Conservation (phyloP, 2,113 vertebrate species). For the Poeciliopsis occidentalis region DNA sequence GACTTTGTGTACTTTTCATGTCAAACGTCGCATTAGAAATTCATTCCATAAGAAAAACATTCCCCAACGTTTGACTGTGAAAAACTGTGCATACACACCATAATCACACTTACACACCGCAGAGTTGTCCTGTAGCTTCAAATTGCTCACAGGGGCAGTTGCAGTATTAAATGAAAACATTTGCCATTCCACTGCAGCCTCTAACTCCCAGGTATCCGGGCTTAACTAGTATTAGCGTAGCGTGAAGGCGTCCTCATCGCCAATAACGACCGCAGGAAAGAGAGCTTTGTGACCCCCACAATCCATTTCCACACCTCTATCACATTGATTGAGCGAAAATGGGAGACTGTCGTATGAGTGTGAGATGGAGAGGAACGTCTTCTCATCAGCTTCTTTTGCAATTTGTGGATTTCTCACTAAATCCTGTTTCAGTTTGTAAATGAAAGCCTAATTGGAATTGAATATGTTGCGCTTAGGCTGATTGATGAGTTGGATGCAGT, state of each 20-base stretch:
- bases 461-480: conserved; percentile 55
- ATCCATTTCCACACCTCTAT: conserved; percentile 50
- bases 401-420: conserved; percentile 55
- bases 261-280: conserved; percentile 68
- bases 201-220: conserved; percentile 56
- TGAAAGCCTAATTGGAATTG: conserved; percentile 71
- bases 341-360: conserved; percentile 25
- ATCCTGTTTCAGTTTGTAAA: conserved; percentile 63
- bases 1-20: neutral
- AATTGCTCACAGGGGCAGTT: conserved; percentile 67
- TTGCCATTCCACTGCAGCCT: conserved; percentile 53
- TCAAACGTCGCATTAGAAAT: neutral
- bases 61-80: conserved; percentile 33
- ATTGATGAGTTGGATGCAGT: conserved; percentile 60
- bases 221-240: conserved; percentile 70
- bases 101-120: conserved; percentile 27
- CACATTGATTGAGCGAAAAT: conserved; percentile 57
- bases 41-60: neutral
- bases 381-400: conserved; percentile 46
- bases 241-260: conserved; percentile 43
- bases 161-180: conserved; percentile 72
- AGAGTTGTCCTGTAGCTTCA: conserved; percentile 61
- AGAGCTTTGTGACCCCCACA: conserved; percentile 47
- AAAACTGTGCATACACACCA: conserved; percentile 35
- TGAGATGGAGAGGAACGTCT: conserved; percentile 25